Base-by-base conservation (phyloP, 2,113 vertebrate species). In the Geococcyx californianus region DNA sequence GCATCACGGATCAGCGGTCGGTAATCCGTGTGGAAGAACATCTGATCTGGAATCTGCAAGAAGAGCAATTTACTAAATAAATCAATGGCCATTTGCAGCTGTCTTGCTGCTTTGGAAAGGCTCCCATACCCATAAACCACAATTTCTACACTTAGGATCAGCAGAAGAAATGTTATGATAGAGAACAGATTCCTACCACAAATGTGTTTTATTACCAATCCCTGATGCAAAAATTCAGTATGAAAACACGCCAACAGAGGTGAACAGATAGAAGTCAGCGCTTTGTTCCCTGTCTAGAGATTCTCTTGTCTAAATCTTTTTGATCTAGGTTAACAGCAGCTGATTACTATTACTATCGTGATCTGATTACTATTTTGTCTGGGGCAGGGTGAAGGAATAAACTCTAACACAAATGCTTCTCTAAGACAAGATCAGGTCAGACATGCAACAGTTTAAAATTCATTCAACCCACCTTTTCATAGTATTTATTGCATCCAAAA, bases 11-110 rank as follows among this genome's bases (percentile, higher is more conserved):
- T 99, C 80, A 99, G 98, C 13, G 99, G 99, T n/a, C 99, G 98
- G 97, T 99, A 99, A 97, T 99, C 99, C 55, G 99, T 99, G 94
- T 99, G 99, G 98, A 99, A 99, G 98, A 99, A 99, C 99, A 99
- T 99, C 98, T 99, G 99, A 97, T 99, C 99, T 77, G 99, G 99
- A 98, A 99, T 99, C 99, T 99, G 97, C 49, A 87, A 74, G 58
- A 84, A 69, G 90, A 62, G 84, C 75, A 77, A 93, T 75, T 60
- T 3, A 75, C 31, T 17, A 44, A 93, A 89, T 60, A 64, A 86
- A 90, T 84, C 80, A 81, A 9, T 34, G 79, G 76, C 69, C 56
- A 72, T 58, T 87, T 91, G 78, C 93, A 94, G 94, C 82, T 94
- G 84, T 42, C 84, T 83, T 58, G 69, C 24, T 87, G 75, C 51